phyloP scores from a whole-genome alignment of 2,888 invertebrate species.

The Timandra comae region DNA sequence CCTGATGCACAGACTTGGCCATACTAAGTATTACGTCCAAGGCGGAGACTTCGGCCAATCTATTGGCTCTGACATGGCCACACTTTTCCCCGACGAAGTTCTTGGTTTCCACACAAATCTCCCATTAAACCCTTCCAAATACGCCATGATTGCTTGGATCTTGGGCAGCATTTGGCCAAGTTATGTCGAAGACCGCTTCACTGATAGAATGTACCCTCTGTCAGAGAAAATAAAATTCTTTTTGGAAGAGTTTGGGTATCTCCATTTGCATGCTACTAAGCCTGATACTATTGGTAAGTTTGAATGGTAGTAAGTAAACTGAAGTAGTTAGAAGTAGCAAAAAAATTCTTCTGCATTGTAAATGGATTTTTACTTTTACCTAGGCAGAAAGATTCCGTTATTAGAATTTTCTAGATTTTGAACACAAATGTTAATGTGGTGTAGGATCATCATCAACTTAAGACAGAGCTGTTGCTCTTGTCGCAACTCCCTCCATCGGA shows the following conservation, averaged over 20 bases:
- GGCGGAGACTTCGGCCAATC: slow-evolving; percentile 87
- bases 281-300: slow-evolving; percentile 87
- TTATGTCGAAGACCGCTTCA: slow-evolving; percentile 59
- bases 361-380: background rate
- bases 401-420: background rate
- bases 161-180: slow-evolving; percentile 71
- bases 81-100: slow-evolving; percentile 78
- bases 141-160: slow-evolving; percentile 40
- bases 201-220: slow-evolving; percentile 72
- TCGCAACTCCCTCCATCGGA: too few relatives aligned
- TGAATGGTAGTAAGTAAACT: too few relatives aligned
- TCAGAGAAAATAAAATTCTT: slow-evolving; percentile 38
- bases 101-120: slow-evolving; percentile 80
- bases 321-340: too few relatives aligned
- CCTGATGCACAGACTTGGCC: slow-evolving; percentile 82
- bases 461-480: too few relatives aligned
- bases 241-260: slow-evolving; percentile 76
- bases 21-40: slow-evolving; percentile 80
- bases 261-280: slow-evolving; percentile 87
- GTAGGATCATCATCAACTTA: too few relatives aligned
- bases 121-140: slow-evolving; percentile 54
- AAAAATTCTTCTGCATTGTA: background rate
- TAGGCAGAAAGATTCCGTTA: background rate
- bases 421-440: too few relatives aligned
- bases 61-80: slow-evolving; percentile 78